Base-by-base conservation (phyloP, 2,888 invertebrate species). In the Spisula subtruncata region DNA sequence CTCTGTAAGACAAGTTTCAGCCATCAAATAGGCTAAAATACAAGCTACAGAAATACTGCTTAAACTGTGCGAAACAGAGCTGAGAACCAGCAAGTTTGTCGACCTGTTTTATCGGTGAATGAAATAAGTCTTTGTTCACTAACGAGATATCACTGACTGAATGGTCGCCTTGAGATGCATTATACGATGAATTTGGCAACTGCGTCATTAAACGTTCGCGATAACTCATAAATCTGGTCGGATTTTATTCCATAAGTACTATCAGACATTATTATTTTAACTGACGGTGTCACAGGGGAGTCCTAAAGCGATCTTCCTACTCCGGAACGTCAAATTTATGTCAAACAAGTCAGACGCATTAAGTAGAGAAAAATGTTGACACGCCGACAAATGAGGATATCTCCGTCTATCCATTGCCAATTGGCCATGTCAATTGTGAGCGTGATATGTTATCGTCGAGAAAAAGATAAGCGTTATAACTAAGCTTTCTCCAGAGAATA, bases 321-420 rank as follows among this genome's bases (percentile, higher is more conserved):
- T 66, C n/a, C 60, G 25, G n/a, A 25, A 25, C 25, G 60, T 66
- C 60, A 66, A 66, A n/a, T 25, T 66, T 25, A 66, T 25, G 25
- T 66, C 60, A 66, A 56, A 66, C 25, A 25, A 25, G n/a, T 12
- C 60, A 66, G 60, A 66, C 60, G 25, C 6, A 25, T 66, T 66
- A 66, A 66, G 25, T 25, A 66, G 60, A 60, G n/a, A 66, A 66
- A 66, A 66, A 66, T 25, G 25, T 66, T 66, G 60, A 66, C 60
- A 66, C 60, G 60, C 25, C 60, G 60, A 66, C 60, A 66, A 66
- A 66, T 66, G 60, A 66, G 20, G 25, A 66, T 66, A 0, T n/a
- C 60, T 66, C n/a, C 60, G 20, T 66, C 12, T 66, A 66, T 66
- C 60, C 60, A 66, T 66, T 66, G 60, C 60, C 60, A 66, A 66